Evolutionary conservation across 2,113 vertebrate genomes (phyloP).

Genomic region (Rhizomys pruinosus): DNA sequence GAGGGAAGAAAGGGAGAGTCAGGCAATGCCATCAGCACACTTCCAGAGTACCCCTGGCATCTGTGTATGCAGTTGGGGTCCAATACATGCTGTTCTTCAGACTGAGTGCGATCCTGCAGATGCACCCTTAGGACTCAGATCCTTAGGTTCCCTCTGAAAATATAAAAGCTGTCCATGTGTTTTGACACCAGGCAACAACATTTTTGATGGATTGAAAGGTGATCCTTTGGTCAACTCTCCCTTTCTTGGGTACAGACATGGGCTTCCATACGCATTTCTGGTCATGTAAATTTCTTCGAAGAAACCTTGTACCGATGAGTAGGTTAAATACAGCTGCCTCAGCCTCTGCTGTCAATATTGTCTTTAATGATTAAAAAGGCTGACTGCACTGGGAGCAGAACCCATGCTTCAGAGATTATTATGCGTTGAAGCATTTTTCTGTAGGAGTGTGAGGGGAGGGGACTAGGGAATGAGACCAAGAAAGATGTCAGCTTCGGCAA

Average conservation of each 20-base stretch:
- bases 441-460: not conserved
- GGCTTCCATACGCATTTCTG: not conserved
- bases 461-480: not conserved
- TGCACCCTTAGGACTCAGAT: not conserved
- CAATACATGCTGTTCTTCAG: not conserved
- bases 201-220: not conserved
- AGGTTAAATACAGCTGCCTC: conserved; percentile 34
- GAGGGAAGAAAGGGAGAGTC: not conserved
- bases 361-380: conserved; percentile 57
- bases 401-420: not conserved
- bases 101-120: not conserved
- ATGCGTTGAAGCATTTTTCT: not conserved
- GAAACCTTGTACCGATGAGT: not conserved
- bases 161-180: not conserved
- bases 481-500: not conserved
- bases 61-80: not conserved
- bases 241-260: not conserved
- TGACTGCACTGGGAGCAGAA: not conserved
- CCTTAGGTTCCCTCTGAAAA: not conserved
- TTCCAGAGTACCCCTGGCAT: fast-evolving
- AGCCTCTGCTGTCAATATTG: conserved; percentile 24
- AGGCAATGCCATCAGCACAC: not conserved
- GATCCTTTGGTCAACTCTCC: not conserved
- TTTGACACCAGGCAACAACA: not conserved
- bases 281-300: not conserved